phyloP scores from a whole-genome alignment of 2,888 invertebrate species.

The Sipha maydis region DNA sequence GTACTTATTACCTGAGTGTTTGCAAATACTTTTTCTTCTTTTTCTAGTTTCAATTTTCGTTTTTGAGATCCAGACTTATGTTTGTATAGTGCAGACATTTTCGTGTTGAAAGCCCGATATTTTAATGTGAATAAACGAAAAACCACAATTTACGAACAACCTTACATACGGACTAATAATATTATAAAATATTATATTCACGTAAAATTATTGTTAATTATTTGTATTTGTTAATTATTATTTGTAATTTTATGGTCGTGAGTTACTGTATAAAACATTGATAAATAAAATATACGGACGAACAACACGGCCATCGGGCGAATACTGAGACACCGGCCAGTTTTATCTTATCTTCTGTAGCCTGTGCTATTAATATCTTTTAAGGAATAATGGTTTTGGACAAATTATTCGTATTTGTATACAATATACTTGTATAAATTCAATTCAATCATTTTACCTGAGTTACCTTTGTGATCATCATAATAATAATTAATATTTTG shows the following conservation, averaged over 20 bases:
- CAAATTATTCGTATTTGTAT: background rate
- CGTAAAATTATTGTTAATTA: background rate
- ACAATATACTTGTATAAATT: background rate
- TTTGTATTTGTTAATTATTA: no score
- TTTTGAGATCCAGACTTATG: background rate
- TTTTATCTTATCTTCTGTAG: no score
- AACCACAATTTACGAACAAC: background rate
- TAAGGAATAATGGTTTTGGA: background rate
- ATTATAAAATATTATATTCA: no score
- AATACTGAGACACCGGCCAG: no score
- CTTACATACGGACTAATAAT: background rate
- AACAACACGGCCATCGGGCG: no score
- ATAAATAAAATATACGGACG: no score
- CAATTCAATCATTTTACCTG: background rate
- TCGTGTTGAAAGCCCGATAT: background rate
- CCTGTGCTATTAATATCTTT: no score
- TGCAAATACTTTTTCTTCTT: constrained; percentile 24
- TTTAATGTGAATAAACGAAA: background rate
- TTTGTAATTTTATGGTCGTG: constrained; percentile 1
- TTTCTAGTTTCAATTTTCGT: constrained; percentile 24
- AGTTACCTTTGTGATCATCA: background rate
- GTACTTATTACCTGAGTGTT: constrained; percentile 38
- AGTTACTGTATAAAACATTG: background rate
- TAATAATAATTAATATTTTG: background rate
- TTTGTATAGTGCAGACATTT: background rate